Evolutionary conservation across 2,888 invertebrate species (phyloP), one percentile per base, ranked within the genome.

Genomic region (Blomia tropicalis): DNA sequence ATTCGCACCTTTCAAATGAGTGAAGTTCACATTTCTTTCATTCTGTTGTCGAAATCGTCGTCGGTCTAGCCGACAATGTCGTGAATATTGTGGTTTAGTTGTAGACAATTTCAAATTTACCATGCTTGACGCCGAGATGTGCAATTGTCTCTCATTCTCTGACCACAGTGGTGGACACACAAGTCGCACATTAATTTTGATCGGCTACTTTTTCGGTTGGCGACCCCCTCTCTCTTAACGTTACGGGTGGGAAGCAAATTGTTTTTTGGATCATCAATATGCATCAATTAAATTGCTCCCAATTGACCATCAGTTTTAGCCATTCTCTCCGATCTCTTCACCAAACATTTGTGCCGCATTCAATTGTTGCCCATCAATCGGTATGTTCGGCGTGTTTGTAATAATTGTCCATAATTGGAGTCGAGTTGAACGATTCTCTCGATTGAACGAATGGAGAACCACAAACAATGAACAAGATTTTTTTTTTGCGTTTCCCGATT

Each of bases 321-420:
- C n/a, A n/a, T 47, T 14, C 27, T 47, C 27, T 14, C 23, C 27
- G 22, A 7, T 11, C 51, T 47, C 51, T n/a, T n/a, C n/a, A n/a
- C n/a, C n/a, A n/a, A n/a, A n/a, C n/a, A n/a, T n/a, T n/a, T n/a
- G n/a, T n/a, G n/a, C n/a, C n/a, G n/a, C n/a, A n/a, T n/a, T n/a
- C n/a, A n/a, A n/a, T n/a, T n/a, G n/a, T n/a, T n/a, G n/a, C n/a
- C n/a, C n/a, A n/a, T n/a, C n/a, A n/a, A n/a, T n/a, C n/a, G n/a
- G n/a, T n/a, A n/a, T n/a, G n/a, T 47, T 47, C 27, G 22, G 27
- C 7, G 14, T n/a, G 7, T 7, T 27, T 7, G n/a, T 14, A 11
- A n/a, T 47, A 47, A 47, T 47, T 47, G 51, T 11, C 51, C 51
- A 47, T 47, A 47, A 47, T 47, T 47, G 51, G 23, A 17, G 11